These are phyloP conservation scores for Sebastes diploproa DNA, from an alignment of 2,797 vertebrate species.

Conservation along the genomic window DNA sequence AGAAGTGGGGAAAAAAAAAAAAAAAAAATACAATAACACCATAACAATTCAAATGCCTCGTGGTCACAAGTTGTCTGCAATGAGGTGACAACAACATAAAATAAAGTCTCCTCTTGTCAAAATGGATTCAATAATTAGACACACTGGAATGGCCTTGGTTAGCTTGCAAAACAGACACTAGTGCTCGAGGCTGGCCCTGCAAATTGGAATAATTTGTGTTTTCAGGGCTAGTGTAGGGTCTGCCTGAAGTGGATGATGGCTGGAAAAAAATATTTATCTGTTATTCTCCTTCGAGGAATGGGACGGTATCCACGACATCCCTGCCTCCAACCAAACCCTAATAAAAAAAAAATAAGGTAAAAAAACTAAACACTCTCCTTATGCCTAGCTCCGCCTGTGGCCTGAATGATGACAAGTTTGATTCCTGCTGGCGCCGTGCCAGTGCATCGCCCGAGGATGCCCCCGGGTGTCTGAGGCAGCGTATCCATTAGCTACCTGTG, in stretches of 20 bases:
- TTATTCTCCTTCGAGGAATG: constrained; percentile 11
- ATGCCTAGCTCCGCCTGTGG: constrained; percentile 60
- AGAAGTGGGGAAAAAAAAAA: constrained; percentile 1
- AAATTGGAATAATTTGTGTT: constrained; percentile 72
- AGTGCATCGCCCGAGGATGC: constrained; percentile 75
- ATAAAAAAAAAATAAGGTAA: constrained; percentile 15
- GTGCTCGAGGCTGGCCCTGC: constrained; percentile 56
- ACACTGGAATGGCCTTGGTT: constrained; percentile 46
- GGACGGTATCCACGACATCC: not conserved
- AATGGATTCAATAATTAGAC: constrained; percentile 65
- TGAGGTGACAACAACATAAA: constrained; percentile 63
- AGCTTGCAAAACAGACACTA: constrained; percentile 60
- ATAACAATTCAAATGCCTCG: constrained; percentile 57
- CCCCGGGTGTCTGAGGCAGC: constrained; percentile 70
- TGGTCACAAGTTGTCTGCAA: constrained; percentile 55
- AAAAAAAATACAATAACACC: constrained; percentile 15
- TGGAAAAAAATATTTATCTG: constrained; percentile 21
- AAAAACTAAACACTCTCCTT: constrained; percentile 53
- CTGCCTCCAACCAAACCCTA: not conserved
- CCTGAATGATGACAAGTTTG: constrained; percentile 72
- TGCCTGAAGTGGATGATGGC: constrained; percentile 39
- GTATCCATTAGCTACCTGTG: constrained; percentile 76
- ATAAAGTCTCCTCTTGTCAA: constrained; percentile 55
- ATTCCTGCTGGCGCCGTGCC: constrained; percentile 73
- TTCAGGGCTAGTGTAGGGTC: constrained; percentile 33